phyloP scores from a whole-genome alignment of 2,113 vertebrate genomes.

The Pholis gunnellus region DNA sequence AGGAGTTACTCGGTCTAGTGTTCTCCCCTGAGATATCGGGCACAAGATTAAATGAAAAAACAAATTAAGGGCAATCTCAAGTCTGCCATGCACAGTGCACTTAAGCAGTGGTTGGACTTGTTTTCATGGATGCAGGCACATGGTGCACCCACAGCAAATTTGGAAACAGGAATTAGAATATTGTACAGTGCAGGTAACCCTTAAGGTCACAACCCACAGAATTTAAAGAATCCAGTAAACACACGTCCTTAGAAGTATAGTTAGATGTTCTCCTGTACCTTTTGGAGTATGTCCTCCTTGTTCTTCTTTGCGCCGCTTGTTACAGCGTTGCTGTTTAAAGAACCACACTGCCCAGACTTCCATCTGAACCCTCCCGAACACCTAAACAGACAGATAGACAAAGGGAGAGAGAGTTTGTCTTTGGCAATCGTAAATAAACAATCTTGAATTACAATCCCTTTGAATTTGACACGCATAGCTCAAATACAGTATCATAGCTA shows the following conservation, averaged over 20 bases:
- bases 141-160: neutral
- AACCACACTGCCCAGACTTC: conserved; percentile 84
- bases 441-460: neutral
- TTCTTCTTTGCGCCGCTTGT: conserved; percentile 65
- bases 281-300: conserved; percentile 80
- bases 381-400: conserved; percentile 67
- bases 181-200: neutral
- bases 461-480: neutral
- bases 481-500: neutral
- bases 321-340: conserved; percentile 62
- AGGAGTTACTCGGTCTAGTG: neutral
- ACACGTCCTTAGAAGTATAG: neutral
- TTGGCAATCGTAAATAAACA: neutral
- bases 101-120: neutral
- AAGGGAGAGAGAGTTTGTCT: neutral
- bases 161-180: conserved; percentile 3
- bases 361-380: conserved; percentile 84
- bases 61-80: neutral
- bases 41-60: neutral
- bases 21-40: neutral
- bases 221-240: neutral
- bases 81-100: neutral
- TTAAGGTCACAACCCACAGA: neutral
- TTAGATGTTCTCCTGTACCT: conserved; percentile 76
- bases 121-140: neutral